A percentile compares a stretch with the other conserved stretches of the same genome.
Conservation (phyloP, 2,113 vertebrate genomes). For the Varanus salvator region DNA sequence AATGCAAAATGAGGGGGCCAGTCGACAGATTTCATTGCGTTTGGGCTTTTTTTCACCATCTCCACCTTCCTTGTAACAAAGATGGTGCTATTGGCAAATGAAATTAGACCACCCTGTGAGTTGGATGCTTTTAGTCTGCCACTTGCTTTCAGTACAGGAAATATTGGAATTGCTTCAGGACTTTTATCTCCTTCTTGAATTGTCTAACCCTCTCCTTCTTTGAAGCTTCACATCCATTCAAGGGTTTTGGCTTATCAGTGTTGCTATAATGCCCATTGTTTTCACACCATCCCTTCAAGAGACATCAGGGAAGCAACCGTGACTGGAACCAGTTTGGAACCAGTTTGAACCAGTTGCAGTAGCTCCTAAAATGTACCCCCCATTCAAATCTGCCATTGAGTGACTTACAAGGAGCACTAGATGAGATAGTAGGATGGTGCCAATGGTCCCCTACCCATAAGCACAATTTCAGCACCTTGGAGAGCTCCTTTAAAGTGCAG, state of each 20-base stretch:
- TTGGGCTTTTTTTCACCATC: conserved; percentile 39
- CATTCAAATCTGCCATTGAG: not conserved
- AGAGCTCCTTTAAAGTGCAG: too few species aligned
- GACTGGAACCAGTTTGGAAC: not conserved
- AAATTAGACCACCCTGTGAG: conserved; percentile 75
- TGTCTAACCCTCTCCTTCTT: not conserved
- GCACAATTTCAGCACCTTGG: too few species aligned
- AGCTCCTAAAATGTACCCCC: not conserved
- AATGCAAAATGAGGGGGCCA: conserved; percentile 45
- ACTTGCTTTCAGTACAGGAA: conserved; percentile 74
- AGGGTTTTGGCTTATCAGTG: not conserved
- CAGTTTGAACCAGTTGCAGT: not conserved
- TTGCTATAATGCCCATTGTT: not conserved
- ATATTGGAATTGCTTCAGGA: conserved; percentile 72
- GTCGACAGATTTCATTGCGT: conserved; percentile 26
- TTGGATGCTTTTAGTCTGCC: conserved; percentile 77
- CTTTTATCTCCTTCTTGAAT: not conserved
- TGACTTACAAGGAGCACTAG: too few species aligned
- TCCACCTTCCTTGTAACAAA: conserved; percentile 57
- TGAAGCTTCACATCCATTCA: not conserved
- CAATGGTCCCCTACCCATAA: too few species aligned
- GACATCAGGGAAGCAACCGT: not conserved
- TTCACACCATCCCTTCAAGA: not conserved
- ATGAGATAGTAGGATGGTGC: too few species aligned
- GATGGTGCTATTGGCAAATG: conserved; percentile 74